A percentile compares a stretch with the other conserved stretches of the same genome.
These are phyloP conservation scores for Elaphurus davidianus DNA, from an alignment of 2,113 vertebrate genomes.

Conservation along the genomic window DNA sequence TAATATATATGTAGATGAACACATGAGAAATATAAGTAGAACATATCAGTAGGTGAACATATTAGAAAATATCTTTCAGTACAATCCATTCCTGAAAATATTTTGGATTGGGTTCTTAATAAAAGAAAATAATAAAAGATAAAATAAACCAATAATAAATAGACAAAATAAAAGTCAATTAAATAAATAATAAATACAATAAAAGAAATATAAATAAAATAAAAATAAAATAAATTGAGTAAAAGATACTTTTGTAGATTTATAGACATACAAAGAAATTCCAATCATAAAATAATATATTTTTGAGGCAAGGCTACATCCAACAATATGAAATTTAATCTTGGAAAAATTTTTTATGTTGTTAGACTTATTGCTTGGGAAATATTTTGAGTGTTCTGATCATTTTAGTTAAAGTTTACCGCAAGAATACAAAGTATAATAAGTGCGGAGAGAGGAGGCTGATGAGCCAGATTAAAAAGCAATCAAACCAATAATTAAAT, in stretches of 20 bases:
- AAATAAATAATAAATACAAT: background rate
- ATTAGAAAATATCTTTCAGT: background rate
- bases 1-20: background rate
- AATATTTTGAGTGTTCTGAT: background rate
- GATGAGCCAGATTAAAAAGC: conserved; percentile 25
- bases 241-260: background rate
- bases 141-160: background rate
- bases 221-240: background rate
- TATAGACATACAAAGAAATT: background rate
- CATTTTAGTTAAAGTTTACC: background rate
- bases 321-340: background rate
- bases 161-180: background rate
- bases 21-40: background rate
- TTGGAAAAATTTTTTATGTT: background rate
- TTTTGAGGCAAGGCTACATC: background rate
- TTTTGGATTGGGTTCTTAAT: background rate
- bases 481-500: conserved; percentile 39
- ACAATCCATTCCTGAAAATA: background rate
- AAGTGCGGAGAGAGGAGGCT: background rate
- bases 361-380: background rate
- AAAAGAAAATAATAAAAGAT: background rate
- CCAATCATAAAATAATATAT: background rate
- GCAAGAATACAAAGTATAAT: conserved; percentile 5
- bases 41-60: background rate
- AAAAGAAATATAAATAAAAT: background rate